Conservation (phyloP, 2,797 vertebrate species). For the Falco novaeseelandiae region DNA sequence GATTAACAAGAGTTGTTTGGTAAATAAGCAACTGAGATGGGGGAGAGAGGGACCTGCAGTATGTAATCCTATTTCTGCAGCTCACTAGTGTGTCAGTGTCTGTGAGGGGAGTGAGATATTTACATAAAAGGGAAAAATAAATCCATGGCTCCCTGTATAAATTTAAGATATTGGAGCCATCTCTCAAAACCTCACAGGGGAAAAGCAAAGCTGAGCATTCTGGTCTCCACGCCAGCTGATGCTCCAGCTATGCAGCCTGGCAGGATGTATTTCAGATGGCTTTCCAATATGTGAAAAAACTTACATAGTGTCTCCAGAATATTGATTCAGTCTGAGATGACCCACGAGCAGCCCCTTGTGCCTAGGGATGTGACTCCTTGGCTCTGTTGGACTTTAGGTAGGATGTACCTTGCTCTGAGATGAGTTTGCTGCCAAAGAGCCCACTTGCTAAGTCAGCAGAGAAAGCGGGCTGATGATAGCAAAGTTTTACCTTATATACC, state of each 20-base stretch:
- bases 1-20: neutral
- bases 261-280: neutral
- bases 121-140: conserved; percentile 42
- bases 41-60: neutral
- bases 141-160: conserved; percentile 2
- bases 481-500: neutral
- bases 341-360: neutral
- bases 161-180: neutral
- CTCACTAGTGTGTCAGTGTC: neutral
- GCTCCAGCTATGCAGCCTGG: neutral
- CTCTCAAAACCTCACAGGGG: neutral
- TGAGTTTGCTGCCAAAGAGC: neutral
- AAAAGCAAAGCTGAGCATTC: neutral
- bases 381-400: neutral
- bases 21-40: conserved; percentile 41
- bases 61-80: conserved; percentile 51
- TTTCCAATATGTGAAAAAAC: neutral
- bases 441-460: conserved; percentile 1
- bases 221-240: neutral
- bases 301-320: neutral
- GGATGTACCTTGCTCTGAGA: neutral
- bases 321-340: neutral
- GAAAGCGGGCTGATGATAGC: neutral
- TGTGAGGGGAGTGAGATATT: conserved; percentile 18
- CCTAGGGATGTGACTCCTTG: neutral